phyloP scores from a whole-genome alignment of 2,888 invertebrate species.

The Sminthurinus aureus region DNA sequence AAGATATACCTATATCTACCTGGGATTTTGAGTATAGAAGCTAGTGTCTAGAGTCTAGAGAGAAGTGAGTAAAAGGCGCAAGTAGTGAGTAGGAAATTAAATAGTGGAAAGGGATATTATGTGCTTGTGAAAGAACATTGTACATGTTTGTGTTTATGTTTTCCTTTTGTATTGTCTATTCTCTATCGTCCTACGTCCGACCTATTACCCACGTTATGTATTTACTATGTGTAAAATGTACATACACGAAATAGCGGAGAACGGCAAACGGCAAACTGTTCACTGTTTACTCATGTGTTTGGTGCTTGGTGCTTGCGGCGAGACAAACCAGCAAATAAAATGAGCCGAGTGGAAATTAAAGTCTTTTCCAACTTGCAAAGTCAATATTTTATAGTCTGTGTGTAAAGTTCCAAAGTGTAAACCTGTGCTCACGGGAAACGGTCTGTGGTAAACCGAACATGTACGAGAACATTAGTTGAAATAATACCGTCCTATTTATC shows the following conservation, averaged over 20 bases:
- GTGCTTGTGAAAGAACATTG: background rate
- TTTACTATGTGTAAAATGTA: no score
- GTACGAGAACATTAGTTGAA: constrained; percentile 22
- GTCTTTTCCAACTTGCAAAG: constrained; percentile 1
- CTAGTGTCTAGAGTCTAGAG: no score
- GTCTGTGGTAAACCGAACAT: constrained; percentile 32
- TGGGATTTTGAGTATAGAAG: no score
- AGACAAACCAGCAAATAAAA: constrained; percentile 26
- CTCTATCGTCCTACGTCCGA: background rate
- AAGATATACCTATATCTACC: no score
- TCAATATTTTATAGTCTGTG: constrained; percentile 31
- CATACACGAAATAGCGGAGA: no score
- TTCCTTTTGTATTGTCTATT: background rate
- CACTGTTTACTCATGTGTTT: background rate
- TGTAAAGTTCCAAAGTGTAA: constrained; percentile 1
- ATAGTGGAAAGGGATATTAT: background rate
- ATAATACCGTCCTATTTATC: constrained; percentile 20
- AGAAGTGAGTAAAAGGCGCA: no score
- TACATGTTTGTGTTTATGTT: no score
- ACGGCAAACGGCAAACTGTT: no score
- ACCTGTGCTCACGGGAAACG: background rate
- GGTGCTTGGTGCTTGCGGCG: constrained; percentile 2
- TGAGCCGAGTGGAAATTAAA: constrained; percentile 30
- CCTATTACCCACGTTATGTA: no score
- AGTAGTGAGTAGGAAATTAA: no score